Base-by-base conservation (phyloP, 92 coral and sea anemone species). In the Pocillopora meandrina region DNA sequence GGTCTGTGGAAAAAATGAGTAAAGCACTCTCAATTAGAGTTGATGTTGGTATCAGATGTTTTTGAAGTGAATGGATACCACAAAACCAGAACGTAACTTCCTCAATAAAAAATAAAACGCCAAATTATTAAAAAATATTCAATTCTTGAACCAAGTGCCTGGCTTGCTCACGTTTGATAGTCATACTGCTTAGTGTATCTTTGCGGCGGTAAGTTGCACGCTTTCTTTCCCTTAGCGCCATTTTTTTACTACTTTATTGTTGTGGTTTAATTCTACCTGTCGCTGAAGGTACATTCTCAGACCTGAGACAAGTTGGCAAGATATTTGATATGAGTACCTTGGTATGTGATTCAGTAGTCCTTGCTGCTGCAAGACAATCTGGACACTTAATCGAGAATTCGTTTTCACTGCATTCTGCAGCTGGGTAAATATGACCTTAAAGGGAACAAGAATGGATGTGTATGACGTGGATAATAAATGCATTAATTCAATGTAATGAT, bases 351-450 rank as follows among this genome's bases (percentile, higher is more conserved):
- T 70, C 21, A 34, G 74, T 10, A 10, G 80, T 60, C 69, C 56
- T 17, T 60, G 26, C 11, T n/a, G 21, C 55, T 76, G 80, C 58
- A 16, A 60, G 80, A 61, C 80, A 76, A 17, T 76, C 69, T 34
- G 80, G 80, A 35, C 80, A 76, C 69, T 60, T 76, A 55, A 76
- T 76, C 16, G 67, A 60, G 9, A 13, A 66, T 76, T 19, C 69
- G 12, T 33, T 26, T 58, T 60, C 57, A 35, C 9, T 61, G 33
- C 56, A 12, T 56, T 76, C 80, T 26, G 69, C 80, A 35, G 57
- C 80, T 2, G 69, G 36, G 64, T 76, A 76, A 18, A 33, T 18
- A 63, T 76, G 80, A 61, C 56, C 80, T 76, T 56, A 15, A 65
- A 3, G 70, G 4, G 35, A 65, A 35, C 16, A 63, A 61, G 42